Base-by-base conservation (phyloP, 2,113 vertebrate species). In the Chaenogobius annularis region DNA sequence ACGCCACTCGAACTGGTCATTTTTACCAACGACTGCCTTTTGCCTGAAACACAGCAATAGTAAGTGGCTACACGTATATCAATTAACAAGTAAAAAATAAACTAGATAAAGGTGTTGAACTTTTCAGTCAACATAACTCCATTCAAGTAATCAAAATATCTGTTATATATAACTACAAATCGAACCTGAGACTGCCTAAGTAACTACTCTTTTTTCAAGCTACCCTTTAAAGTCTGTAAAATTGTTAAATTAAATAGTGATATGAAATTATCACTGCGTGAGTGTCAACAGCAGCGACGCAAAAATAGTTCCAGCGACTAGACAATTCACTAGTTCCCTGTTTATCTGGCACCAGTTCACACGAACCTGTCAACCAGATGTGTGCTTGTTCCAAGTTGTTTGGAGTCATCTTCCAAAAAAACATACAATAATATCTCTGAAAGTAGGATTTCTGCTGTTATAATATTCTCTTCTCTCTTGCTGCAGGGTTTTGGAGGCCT, bases 361-460 rank as follows among this genome's bases (percentile, higher is more conserved):
- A 70, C 69, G n/a, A 43, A 61, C 58, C 13, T 50, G 64, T 48
- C 43, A 52, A 17, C 37, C 10, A 0, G 35, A 35, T 63, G 71
- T 80, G 61, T 79, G 55, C 62, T 23, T n/a, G n/a, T n/a, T n/a
- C n/a, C n/a, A n/a, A 52, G 23, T 61, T 63, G 15, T 73, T 78
- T 79, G 74, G 70, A 78, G 19, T 78, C 66, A 20, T 12, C 61
- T 22, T 56, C 56, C 44, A 79, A 71, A 80, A 65, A 70, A 4
- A 50, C 15, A 50, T 64, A 74, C 56, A 46, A 46, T 46, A 46
- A 46, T 10, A 46, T 10, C 35, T 69, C 3, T 12, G 23, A 72
- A 46, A 64, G 68, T 52, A 37, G 74, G 35, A 63, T 68, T 50
- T 77, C 37, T 1, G 22, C 73, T 62, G 56, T 70, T 82, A 10